phyloP scores from a whole-genome alignment of 1,140 invertebrate species.

The Eueides isabella region DNA sequence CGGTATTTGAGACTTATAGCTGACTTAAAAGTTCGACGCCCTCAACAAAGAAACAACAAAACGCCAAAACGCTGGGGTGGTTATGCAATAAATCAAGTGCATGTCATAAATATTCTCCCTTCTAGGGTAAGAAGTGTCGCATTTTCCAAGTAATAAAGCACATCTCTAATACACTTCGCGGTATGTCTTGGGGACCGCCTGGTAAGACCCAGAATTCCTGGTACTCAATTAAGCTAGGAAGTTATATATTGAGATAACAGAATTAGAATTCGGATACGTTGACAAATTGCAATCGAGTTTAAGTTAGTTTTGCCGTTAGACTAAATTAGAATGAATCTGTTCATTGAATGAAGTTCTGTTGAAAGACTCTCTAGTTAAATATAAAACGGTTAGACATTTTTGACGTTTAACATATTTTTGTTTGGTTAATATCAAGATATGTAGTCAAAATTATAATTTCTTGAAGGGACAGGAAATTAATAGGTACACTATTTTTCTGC shows the following conservation, averaged over 20 bases:
- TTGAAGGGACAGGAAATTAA: no score
- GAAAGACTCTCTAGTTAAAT: background rate
- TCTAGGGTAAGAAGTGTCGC: conserved; percentile 73
- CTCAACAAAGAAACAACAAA: conserved; percentile 73
- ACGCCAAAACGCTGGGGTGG: conserved; percentile 59
- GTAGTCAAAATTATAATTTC: no score
- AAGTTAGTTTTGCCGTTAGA: background rate
- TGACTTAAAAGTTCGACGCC: conserved; percentile 56
- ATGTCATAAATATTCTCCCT: conserved; percentile 74
- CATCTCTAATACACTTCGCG: conserved; percentile 63
- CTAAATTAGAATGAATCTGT: background rate
- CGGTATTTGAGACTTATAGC: conserved; percentile 28
- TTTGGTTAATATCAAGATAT: no score
- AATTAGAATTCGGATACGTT: conserved; percentile 18
- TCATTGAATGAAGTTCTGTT: background rate
- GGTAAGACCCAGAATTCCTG: conserved; percentile 47
- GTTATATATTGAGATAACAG: conserved; percentile 59
- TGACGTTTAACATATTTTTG: no score
- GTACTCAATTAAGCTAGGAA: conserved; percentile 65
- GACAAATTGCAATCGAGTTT: background rate
- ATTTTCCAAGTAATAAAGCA: conserved; percentile 76
- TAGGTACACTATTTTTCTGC: no score
- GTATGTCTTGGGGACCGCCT: conserved; percentile 44
- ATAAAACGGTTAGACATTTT: background rate
- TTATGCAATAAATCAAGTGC: conserved; percentile 68